These are phyloP conservation scores for Camptogramma bilineatum DNA, from an alignment of 2,888 invertebrate genomes.

Conservation along the genomic window DNA sequence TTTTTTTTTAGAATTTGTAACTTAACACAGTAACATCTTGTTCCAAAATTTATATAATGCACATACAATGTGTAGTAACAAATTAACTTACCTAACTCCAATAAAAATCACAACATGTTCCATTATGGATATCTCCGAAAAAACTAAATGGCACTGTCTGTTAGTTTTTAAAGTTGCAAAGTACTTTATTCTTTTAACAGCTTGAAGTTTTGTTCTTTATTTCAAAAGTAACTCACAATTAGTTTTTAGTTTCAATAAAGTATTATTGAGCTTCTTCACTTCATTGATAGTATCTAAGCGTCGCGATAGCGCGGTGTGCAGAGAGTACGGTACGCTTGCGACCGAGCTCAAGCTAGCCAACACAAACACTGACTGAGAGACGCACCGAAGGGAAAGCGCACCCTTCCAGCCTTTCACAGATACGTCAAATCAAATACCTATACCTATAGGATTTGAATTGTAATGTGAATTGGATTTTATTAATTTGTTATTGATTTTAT, in stretches of 20 bases:
- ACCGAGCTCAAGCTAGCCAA: conserved; percentile 56
- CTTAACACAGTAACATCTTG: no score
- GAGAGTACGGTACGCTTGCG: conserved; percentile 48
- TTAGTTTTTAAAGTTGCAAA: conserved; percentile 10
- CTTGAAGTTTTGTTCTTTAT: neutral
- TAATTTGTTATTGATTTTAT: no score
- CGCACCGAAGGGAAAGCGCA: conserved; percentile 54
- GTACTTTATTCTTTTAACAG: neutral
- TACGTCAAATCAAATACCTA: conserved; percentile 13
- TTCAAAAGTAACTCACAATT: neutral
- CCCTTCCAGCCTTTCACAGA: conserved; percentile 51
- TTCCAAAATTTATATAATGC: no score
- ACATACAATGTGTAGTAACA: neutral
- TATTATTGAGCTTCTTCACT: conserved; percentile 6
- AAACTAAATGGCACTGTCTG: neutral
- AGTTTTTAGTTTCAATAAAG: neutral
- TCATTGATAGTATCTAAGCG: conserved; percentile 15
- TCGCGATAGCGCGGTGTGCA: conserved; percentile 26
- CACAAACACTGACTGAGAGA: conserved; percentile 63
- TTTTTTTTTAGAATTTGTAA: no score
- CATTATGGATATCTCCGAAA: neutral
- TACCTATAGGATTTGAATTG: no score
- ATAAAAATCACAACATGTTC: neutral
- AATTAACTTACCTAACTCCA: neutral
- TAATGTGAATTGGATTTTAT: no score